Base-by-base conservation (phyloP, 2,888 invertebrate species). In the Melipona bicolor region DNA sequence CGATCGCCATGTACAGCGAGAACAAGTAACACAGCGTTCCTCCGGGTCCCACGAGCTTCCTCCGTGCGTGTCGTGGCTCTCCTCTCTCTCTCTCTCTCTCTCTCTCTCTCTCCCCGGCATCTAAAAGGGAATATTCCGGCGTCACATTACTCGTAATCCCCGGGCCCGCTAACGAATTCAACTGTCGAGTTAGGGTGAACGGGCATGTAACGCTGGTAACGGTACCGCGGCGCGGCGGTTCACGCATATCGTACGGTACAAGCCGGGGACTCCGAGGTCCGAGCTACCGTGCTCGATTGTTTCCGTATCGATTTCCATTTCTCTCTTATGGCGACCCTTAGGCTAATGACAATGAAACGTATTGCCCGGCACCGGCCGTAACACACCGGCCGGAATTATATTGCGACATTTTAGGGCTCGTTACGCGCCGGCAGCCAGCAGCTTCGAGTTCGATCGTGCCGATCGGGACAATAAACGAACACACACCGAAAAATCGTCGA, bases 221-320 rank as follows among this genome's bases (percentile, higher is more conserved):
- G 88, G 88, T 88, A 86, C 76, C 74, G 43, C 43, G 36, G 36
- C 36, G 36, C 36, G 21, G 2, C 49, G 77, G 76, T 79, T 83
- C 86, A 76, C 86, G 83, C 83, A 73, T 87, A 87, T 84, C 83
- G 85, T 77, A 74, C 71, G 74, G 56, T 27, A 27, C 27, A 24
- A 78, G 56, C 72, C 36, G 52, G 54, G 52, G 27, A 27, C 36
- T 43, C 27, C 68, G 24, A 59, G 43, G 43, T 65, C 27, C 64
- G 19, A 69, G 87, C 83, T 82, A 83, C 85, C 76, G 80, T 27
- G 82, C 64, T 77, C 83, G 81, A 89, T 89, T 88, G 86, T 89
- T 89, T 89, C 89, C 89, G 84, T 86, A 89, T 84, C 81, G 83
- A 84, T 83, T 89, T 88, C 78, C 80, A 75, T 88, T 88, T 81